Evolutionary conservation across 2,113 vertebrate species (phyloP).

Genomic region (Gymnarchus niloticus): DNA sequence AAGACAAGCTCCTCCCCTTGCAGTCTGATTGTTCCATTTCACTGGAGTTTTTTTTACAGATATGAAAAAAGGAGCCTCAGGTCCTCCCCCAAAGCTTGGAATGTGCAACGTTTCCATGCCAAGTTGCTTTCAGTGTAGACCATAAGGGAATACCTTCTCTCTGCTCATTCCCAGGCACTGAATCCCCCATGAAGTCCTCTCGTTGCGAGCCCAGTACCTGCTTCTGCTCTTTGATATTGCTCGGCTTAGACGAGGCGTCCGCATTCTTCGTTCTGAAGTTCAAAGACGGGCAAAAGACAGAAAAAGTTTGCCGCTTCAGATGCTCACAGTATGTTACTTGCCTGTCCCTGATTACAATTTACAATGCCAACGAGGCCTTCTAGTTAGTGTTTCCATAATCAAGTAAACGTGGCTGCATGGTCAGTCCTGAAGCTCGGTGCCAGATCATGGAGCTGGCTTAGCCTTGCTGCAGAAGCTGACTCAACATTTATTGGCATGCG

Average conservation of each 20-base stretch:
- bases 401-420: background rate
- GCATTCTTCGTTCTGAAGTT: background rate
- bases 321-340: background rate
- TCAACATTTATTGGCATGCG: background rate
- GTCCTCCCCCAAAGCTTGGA: constrained; percentile 18
- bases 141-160: background rate
- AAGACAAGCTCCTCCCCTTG: background rate
- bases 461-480: background rate
- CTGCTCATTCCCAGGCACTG: background rate
- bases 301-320: background rate
- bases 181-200: constrained; percentile 9
- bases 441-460: background rate
- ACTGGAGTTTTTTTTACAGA: background rate
- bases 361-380: background rate
- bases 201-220: constrained; percentile 13
- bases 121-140: background rate
- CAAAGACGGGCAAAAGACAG: too few species aligned
- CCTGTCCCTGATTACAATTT: constrained; percentile 3
- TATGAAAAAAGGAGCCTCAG: constrained; percentile 14
- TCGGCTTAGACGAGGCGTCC: background rate
- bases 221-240: constrained; percentile 2
- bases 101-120: constrained; percentile 16
- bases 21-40: background rate
- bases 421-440: background rate
- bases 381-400: background rate